Evolutionary conservation across 2,888 invertebrate species (phyloP), one percentile per base, ranked within the genome.

Genomic region (Patella pellucida): DNA sequence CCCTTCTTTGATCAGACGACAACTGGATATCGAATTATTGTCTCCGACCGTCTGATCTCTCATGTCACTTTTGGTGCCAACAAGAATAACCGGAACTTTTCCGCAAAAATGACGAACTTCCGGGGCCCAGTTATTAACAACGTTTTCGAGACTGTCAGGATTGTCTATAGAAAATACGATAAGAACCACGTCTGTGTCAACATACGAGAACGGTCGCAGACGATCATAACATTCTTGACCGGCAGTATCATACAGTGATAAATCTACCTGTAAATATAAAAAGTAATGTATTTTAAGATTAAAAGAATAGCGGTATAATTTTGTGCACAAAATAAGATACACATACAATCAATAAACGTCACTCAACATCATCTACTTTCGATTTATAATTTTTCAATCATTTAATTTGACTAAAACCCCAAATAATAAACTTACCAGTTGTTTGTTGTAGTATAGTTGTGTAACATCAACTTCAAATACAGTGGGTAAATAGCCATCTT

Each of bases 151-250:
- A 52, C 77, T 76, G 76, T 79, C 77, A 0, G 76, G 75, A 72
- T 77, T 76, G 72, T 76, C 77, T 19, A 81, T 23, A 67, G 79
- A 75, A 72, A 81, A 81, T 68, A 76, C 77, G 52, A 81, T 69
- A 72, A 81, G 73, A 16, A 79, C 76, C 41, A 79, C 77, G 71
- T 81, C 78, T 3, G 77, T 72, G 70, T 77, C 74, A 23, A 71
- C 19, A 68, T 81, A 81, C 56, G 76, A 74, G 75, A 79, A 76
- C 1, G 81, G 81, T 16, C 79, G 73, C 31, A 81, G 73, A 52
- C 76, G 76, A 71, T 80, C 80, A 71, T 81, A 79, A 72, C 79
- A 77, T 70, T 81, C 79, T 69, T 81, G 81, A 1, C 80, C 80
- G 62, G 78, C 77, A 16, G 77, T 77, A 73, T 77, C 77, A 23